Evolutionary conservation across 2,113 vertebrate species (phyloP), one percentile per base, ranked within the genome.

Genomic region (Galemys pyrenaicus): DNA sequence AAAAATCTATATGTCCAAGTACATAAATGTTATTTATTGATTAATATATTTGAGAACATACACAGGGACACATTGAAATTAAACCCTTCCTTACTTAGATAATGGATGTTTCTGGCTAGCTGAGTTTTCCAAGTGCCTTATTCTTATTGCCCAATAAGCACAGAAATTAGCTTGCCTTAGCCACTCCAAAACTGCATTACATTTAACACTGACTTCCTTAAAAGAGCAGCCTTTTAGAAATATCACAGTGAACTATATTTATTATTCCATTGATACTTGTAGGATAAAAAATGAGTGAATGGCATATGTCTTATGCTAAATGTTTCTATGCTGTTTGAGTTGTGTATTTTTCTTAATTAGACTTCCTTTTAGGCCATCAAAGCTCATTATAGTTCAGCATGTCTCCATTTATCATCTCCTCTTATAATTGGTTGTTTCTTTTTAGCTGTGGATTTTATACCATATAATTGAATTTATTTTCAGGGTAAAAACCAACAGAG

Each of bases 21-120:
- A 32, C 30, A 87, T 67, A 62, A 89, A 90, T 73, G 8, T 28
- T 86, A 3, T 87, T 96, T 87, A 56, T 67, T 92, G 70, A 39
- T 49, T 4, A 80, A 13, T 28, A 67, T 17, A 64, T 10, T 41
- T 87, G 73, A 80, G 30, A 73, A 30, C 39, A 46, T 26, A 75
- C 10, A 77, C 16, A 56, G 26, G 49, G 3, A 67, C 9, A 67
- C 9, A 73, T 73, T 84, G 79, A 75, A 86, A 71, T 51, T 71
- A 79, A 90, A 74, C 13, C 49, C 35, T 77, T 12, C 19, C 9
- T 94, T 78, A 67, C 39, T 44, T 79, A 41, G 10, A 75, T n/a
- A 54, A 56, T 78, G 12, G 15, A 9, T 51, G 74, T 90, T 68
- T 94, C 54, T 75, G n/a, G 39, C 65, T 15, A 64, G 15, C 77